Base-by-base conservation (phyloP, 2,888 invertebrate genomes). In the Exocentrus adspersus region DNA sequence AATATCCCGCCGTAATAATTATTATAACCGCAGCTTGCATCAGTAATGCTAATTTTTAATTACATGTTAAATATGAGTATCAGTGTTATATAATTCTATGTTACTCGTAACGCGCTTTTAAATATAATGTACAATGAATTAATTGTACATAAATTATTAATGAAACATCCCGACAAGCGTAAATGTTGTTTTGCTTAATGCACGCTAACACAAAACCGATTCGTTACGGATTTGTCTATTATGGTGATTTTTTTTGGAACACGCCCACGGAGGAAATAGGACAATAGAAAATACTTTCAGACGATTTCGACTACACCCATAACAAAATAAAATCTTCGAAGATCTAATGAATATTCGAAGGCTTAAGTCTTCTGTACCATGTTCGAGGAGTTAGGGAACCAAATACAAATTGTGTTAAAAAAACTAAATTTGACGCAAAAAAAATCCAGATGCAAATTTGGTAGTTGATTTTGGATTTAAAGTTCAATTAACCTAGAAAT, bases 81-180 rank as follows among this genome's bases (percentile, higher is more conserved):
- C 28, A 52, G 37, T 10, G 43, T 52, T 52, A 52, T 37, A 52
- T 57, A 57, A 57, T 46, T 17, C 30, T 30, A 30, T 30, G 32
- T 60, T 60, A 46, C 46, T 45, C 50, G 24, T 24, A 12, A 20
- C 48, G 28, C 32, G 16, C 37, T 30, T 46, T 45, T 57, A 30
- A 57, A 32, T 57, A 57, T 14, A 16, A 46, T 46, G 32, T 32
- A 20, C 37, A 37, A 62, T 66, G 64, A 69, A 68, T 68, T 67
- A 65, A 70, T 65, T 62, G 58, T 53, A 51, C 66, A 70, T 70
- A 67, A 66, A 70, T 70, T 68, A 70, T 70, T 68, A 62, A 70
- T 65, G 66, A 66, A 68, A 69, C 69, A 66, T 68, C 70, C 65
- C 63, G 65, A 68, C 28, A 52, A 24, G 24, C 28, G 19, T 43